phyloP scores from a whole-genome alignment of 1,140 invertebrate genomes.

The Maconellicoccus hirsutus region DNA sequence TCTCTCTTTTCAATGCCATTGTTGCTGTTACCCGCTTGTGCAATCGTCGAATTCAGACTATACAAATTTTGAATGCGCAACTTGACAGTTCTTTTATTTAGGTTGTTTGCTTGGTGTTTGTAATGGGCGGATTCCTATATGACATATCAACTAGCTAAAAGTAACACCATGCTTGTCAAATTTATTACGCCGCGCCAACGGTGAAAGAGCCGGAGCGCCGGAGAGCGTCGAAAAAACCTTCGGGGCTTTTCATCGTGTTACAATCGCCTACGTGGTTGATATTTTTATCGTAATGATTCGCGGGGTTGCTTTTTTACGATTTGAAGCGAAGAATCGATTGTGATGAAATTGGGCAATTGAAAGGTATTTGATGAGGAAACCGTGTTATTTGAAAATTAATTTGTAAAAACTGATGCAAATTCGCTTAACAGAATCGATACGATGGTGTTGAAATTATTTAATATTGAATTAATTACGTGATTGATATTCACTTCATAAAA shows the following conservation, averaged over 20 bases:
- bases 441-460: no score
- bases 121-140: constrained; percentile 21
- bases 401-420: no score
- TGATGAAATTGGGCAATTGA: no score
- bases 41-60: constrained; percentile 6
- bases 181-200: background rate
- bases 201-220: background rate
- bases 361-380: no score
- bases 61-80: constrained; percentile 19
- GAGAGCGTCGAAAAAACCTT: constrained; percentile 14
- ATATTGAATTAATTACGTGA: no score
- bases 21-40: background rate
- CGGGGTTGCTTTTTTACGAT: no score
- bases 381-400: no score
- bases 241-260: constrained; percentile 4
- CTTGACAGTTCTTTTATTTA: constrained; percentile 18
- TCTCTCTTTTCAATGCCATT: background rate
- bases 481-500: no score
- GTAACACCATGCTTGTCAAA: constrained; percentile 14
- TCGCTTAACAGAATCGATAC: no score
- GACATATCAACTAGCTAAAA: constrained; percentile 21
- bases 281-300: no score
- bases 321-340: no score
- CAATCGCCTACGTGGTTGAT: background rate
- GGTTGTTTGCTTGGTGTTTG: constrained; percentile 19